Conservation (phyloP, 1,140 invertebrate genomes). For the Telenomus remus region DNA sequence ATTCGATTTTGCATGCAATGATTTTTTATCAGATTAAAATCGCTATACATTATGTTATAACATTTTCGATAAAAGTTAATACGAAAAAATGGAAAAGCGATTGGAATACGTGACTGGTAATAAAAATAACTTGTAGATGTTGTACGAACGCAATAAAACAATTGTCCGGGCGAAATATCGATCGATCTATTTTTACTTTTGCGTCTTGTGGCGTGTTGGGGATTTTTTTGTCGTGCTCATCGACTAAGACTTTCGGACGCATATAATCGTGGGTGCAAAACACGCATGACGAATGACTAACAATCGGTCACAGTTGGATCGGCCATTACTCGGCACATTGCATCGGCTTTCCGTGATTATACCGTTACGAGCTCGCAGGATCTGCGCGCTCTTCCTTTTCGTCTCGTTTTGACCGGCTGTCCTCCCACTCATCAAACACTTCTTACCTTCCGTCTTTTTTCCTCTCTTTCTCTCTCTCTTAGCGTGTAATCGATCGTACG, state of each 20-base stretch:
- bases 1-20: no score
- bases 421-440: conserved; percentile 14
- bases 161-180: conserved; percentile 7
- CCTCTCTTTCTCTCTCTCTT: conserved; percentile 9
- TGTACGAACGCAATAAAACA: conserved; percentile 5
- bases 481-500: conserved; percentile 32
- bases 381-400: conserved; percentile 34
- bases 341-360: conserved; percentile 46
- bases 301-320: conserved; percentile 54
- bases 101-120: no score
- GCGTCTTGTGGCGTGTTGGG: background rate
- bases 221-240: background rate
- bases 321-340: conserved; percentile 55
- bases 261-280: conserved; percentile 46
- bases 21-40: no score
- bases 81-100: no score
- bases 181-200: conserved; percentile 18
- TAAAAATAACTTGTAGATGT: no score
- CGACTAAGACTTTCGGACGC: conserved; percentile 1
- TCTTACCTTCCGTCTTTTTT: conserved; percentile 18
- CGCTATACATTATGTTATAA: no score
- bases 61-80: background rate
- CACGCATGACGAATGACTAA: conserved; percentile 50
- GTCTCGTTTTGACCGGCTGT: conserved; percentile 7
- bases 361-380: conserved; percentile 45